These are phyloP conservation scores for Pterobdella sp. DNA, from an alignment of 2,888 invertebrate genomes.

Conservation along the genomic window DNA sequence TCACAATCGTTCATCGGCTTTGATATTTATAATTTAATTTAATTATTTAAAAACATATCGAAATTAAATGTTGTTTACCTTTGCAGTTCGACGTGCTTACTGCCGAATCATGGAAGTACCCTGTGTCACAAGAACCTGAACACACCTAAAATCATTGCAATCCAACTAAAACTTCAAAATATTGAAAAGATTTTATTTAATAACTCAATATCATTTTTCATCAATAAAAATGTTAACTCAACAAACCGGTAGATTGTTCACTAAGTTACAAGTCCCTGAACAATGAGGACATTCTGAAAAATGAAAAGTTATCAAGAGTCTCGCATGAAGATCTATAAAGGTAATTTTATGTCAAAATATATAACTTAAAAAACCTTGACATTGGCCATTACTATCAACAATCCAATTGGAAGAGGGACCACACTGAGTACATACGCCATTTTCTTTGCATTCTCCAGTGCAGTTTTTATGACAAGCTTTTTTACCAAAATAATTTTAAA, in stretches of 20 bases:
- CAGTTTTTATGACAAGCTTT: conserved; percentile 17
- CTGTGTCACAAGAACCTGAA: conserved; percentile 14
- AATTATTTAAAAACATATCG: no score
- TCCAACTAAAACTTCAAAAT: neutral
- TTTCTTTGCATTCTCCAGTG: conserved; percentile 22
- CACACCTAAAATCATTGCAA: neutral
- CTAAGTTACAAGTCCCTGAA: conserved; percentile 13
- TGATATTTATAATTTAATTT: no score
- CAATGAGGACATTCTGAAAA: conserved; percentile 23
- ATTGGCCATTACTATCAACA: conserved; percentile 14
- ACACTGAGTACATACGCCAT: conserved; percentile 25
- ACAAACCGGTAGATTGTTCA: neutral
- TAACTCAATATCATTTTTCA: neutral
- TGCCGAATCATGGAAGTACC: conserved; percentile 7
- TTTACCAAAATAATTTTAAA: neutral
- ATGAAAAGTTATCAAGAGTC: neutral
- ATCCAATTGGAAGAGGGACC: conserved; percentile 15
- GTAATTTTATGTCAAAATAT: neutral
- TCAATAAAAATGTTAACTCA: neutral
- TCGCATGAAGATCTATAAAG: neutral
- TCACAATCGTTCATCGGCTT: no score
- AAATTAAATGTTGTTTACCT: conserved; percentile 4
- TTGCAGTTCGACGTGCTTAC: neutral
- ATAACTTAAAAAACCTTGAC: conserved; percentile 21
- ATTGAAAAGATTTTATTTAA: neutral